phyloP scores from a whole-genome alignment of 2,113 vertebrate genomes.

The Chitala chitala region DNA sequence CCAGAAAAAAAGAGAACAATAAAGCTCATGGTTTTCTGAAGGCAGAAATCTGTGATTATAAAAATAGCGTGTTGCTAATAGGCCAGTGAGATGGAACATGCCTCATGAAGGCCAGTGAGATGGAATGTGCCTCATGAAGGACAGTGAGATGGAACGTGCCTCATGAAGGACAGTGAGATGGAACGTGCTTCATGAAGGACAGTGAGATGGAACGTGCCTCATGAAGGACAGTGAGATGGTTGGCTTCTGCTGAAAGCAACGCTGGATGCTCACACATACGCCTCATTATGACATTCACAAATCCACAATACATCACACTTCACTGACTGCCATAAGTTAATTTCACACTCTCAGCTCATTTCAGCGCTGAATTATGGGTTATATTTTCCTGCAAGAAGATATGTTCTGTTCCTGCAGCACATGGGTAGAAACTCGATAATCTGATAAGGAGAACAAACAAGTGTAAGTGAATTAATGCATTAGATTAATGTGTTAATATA shows the following conservation, averaged over 20 bases:
- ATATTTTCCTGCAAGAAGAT: neutral
- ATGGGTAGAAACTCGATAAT: neutral
- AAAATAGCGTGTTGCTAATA: neutral
- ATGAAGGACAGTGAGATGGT: neutral
- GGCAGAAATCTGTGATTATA: neutral
- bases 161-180: neutral
- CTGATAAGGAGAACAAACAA: neutral
- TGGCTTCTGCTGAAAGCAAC: neutral
- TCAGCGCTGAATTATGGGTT: neutral
- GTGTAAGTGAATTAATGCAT: no score
- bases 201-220: neutral
- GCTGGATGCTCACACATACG: neutral
- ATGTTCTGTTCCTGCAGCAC: neutral
- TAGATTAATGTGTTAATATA: no score
- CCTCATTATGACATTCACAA: neutral
- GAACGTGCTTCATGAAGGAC: neutral
- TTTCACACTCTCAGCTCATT: slow-evolving; percentile 1
- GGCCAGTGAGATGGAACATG: neutral
- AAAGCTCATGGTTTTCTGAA: neutral
- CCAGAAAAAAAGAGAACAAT: neutral
- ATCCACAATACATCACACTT: neutral
- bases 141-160: neutral
- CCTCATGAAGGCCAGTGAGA: neutral
- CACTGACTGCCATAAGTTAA: neutral
- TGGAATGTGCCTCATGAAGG: neutral